phyloP scores from a whole-genome alignment of 2,113 vertebrate species.

The Galbula dea region DNA sequence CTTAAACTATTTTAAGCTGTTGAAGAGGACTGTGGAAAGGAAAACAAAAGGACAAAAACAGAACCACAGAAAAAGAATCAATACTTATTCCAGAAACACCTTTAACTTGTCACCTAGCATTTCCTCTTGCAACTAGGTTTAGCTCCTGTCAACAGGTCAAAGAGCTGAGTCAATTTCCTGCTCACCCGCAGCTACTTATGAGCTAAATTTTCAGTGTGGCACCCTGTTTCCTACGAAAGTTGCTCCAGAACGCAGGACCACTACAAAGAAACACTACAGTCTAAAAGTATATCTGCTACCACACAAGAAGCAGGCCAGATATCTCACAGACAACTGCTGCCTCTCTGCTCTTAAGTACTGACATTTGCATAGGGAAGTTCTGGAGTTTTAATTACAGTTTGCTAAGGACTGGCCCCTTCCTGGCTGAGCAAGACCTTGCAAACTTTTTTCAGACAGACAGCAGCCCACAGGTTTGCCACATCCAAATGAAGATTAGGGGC shows the following conservation, averaged over 20 bases:
- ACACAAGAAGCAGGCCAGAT: neutral
- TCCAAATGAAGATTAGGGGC: neutral
- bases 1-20: neutral
- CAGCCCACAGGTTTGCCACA: neutral
- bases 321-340: neutral
- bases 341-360: neutral
- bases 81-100: neutral
- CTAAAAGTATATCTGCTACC: neutral
- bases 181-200: neutral
- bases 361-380: neutral
- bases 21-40: neutral
- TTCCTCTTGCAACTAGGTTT: conserved; percentile 7
- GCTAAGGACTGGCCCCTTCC: neutral
- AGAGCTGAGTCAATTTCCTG: conserved; percentile 5
- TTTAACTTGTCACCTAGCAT: neutral
- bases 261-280: neutral
- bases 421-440: neutral
- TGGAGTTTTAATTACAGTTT: neutral
- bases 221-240: neutral
- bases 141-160: neutral
- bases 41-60: neutral
- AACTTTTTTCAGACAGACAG: neutral
- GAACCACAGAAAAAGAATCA: neutral
- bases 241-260: neutral
- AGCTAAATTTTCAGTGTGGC: neutral